Base-by-base conservation (phyloP, 2,113 vertebrate genomes). In the Ivindomyrus marchei region DNA sequence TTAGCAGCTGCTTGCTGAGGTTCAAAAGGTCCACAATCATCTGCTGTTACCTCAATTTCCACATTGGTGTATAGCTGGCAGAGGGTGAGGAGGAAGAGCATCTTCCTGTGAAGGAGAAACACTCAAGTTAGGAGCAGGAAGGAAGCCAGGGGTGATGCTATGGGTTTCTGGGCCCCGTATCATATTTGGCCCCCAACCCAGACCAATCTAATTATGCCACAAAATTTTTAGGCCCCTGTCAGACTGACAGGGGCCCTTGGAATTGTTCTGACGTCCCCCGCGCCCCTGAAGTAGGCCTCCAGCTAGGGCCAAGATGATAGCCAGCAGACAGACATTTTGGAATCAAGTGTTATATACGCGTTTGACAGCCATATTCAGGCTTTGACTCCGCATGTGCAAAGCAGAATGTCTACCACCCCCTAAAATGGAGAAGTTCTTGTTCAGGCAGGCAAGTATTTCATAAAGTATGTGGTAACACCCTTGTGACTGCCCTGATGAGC, bases 21-120 rank as follows among this genome's bases (percentile, higher is more conserved):
- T 5, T 80, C 36, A 19, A 8, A 80, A 1, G 74, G 36, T 19
- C 36, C 74, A 80, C 36, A 42, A 80, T 39, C 17, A 15, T 19
- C 36, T 3, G 15, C 36, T 19, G 15, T 96, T 96, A 99, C 98
- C 97, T 99, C 98, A 56, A 99, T 96, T 95, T 99, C 97, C 17
- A 99, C 95, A 13, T 95, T 98, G 36, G 98, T 99, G 94, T 96
- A 97, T 21, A 96, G 93, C 94, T 99, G 98, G 92, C 96, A 97
- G 88, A 98, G 90, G 0, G 98, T 99, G 49, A 99, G 96, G 11
- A 97, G 27, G 3, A 97, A 95, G 0, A 98, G 92, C 9, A 94
- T 96, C 91, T 91, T 92, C 94, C 98, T 99, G 93, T 66, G 90
- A 90, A 52, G 84, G 91, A 92, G 56, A 49, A 92, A 62, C 91